Conservation (phyloP, 2,797 vertebrate species). For the Mustela erminea region DNA sequence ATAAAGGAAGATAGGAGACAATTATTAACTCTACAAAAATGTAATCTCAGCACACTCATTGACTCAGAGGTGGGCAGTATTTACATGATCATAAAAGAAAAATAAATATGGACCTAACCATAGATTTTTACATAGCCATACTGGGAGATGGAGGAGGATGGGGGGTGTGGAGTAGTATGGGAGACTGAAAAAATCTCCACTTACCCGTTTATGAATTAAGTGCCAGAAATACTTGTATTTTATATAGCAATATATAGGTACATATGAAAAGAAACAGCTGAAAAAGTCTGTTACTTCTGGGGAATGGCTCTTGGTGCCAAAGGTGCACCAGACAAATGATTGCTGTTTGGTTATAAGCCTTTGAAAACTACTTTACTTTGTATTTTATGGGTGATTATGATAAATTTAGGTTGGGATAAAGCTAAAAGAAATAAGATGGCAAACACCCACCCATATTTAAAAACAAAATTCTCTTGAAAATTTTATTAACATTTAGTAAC, state of each 20-base stretch:
- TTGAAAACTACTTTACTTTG: constrained; percentile 43
- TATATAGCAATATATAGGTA: not conserved
- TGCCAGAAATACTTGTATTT: not conserved
- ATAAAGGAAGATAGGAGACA: not conserved
- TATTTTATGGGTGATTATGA: not conserved
- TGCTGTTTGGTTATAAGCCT: not conserved
- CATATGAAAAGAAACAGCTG: not conserved
- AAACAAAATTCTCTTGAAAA: constrained; percentile 58
- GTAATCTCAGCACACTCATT: not conserved
- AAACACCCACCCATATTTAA: constrained; percentile 25
- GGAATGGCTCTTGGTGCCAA: not conserved
- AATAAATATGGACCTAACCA: not conserved
- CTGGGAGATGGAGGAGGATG: not conserved
- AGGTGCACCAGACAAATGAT: not conserved
- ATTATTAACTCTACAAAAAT: constrained; percentile 27
- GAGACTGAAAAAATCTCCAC: not conserved
- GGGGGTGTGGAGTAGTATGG: not conserved
- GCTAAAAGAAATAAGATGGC: constrained; percentile 38
- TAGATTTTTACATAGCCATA: not conserved
- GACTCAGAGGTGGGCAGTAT: constrained; percentile 5
- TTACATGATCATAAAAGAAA: constrained; percentile 3
- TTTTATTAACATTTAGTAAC: constrained; percentile 52
- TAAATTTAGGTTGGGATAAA: not conserved
- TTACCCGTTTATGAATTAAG: constrained; percentile 4
- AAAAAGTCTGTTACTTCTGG: not conserved